Conservation (phyloP, 1,140 invertebrate genomes). For the Drosophila bocki region DNA sequence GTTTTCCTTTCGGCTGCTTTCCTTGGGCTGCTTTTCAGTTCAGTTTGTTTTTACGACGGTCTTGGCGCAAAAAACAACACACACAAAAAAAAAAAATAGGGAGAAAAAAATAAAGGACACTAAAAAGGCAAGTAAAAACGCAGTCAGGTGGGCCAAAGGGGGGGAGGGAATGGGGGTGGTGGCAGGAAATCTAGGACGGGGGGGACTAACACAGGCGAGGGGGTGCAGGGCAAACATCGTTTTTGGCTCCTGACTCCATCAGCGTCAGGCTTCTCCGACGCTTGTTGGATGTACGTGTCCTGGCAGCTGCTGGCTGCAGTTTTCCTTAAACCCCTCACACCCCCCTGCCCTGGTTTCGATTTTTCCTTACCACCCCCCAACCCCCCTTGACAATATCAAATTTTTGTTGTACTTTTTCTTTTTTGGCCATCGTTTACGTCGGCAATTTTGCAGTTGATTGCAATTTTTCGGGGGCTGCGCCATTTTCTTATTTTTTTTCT, state of each 20-base stretch:
- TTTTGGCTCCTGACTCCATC: conserved; percentile 62
- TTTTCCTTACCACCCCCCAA: not conserved
- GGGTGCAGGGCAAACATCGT: conserved; percentile 44
- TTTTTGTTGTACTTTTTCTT: conserved; percentile 31
- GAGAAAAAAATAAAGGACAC: not conserved
- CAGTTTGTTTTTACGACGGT: conserved; percentile 79
- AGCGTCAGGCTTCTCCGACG: conserved; percentile 58
- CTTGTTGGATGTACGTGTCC: conserved; percentile 73
- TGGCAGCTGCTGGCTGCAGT: conserved; percentile 77
- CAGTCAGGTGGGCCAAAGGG: conserved; percentile 26
- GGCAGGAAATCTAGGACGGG: not conserved
- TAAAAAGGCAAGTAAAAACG: conserved; percentile 21
- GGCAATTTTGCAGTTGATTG: conserved; percentile 85
- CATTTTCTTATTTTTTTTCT: conserved; percentile 54
- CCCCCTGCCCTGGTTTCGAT: conserved; percentile 22
- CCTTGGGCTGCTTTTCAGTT: conserved; percentile 64
- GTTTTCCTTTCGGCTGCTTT: conserved; percentile 34
- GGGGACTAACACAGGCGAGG: not conserved
- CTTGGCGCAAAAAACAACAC: conserved; percentile 54
- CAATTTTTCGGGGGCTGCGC: conserved; percentile 81
- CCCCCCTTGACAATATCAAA: conserved; percentile 24
- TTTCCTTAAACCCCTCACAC: conserved; percentile 16
- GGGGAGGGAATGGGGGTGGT: not conserved
- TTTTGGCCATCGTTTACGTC: conserved; percentile 79
- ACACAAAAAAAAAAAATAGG: conserved; percentile 6